A percentile compares a stretch with the other conserved stretches of the same genome.
Conservation (phyloP, 1,140 invertebrate species). For the Stenopsyche tienmushanensis region DNA sequence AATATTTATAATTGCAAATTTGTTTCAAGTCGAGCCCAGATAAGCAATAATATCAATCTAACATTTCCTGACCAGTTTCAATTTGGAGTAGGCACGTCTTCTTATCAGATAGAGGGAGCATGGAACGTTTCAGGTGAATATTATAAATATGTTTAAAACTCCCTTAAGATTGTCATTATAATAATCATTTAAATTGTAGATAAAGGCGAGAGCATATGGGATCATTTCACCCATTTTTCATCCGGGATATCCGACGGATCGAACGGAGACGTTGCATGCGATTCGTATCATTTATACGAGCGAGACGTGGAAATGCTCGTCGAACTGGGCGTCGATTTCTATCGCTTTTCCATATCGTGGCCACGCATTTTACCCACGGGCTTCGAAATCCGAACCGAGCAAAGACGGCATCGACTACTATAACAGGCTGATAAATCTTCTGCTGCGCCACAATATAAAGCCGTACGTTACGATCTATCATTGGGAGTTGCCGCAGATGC, state of each 20-base stretch:
- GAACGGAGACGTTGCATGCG: slow-evolving; percentile 58
- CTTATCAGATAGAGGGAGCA: slow-evolving; percentile 62
- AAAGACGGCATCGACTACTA: slow-evolving; percentile 55
- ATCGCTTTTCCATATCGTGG: slow-evolving; percentile 58
- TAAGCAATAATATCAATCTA: too few relatives aligned
- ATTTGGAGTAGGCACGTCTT: slow-evolving; percentile 56
- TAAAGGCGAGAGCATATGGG: slow-evolving; percentile 41
- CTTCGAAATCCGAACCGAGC: slow-evolving; percentile 38
- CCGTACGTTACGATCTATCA: slow-evolving; percentile 44
- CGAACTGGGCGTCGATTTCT: slow-evolving; percentile 49
- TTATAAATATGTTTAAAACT: not conserved
- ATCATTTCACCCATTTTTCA: slow-evolving; percentile 31
- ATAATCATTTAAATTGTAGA: slow-evolving; percentile 19
- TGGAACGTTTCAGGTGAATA: slow-evolving; percentile 57
- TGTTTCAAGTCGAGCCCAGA: too few relatives aligned
- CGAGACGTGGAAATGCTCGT: slow-evolving; percentile 58
- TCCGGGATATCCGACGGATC: slow-evolving; percentile 6
- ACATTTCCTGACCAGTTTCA: slow-evolving; percentile 57
- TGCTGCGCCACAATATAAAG: slow-evolving; percentile 52
- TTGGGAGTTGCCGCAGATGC: slow-evolving; percentile 43
- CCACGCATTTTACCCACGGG: slow-evolving; percentile 54
- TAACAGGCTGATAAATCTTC: slow-evolving; percentile 57
- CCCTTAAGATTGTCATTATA: not conserved
- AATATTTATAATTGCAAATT: too few relatives aligned
- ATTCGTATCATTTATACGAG: slow-evolving; percentile 61